These are phyloP conservation scores for Vireo altiloquus DNA, from an alignment of 2,113 vertebrate species.

Conservation along the genomic window DNA sequence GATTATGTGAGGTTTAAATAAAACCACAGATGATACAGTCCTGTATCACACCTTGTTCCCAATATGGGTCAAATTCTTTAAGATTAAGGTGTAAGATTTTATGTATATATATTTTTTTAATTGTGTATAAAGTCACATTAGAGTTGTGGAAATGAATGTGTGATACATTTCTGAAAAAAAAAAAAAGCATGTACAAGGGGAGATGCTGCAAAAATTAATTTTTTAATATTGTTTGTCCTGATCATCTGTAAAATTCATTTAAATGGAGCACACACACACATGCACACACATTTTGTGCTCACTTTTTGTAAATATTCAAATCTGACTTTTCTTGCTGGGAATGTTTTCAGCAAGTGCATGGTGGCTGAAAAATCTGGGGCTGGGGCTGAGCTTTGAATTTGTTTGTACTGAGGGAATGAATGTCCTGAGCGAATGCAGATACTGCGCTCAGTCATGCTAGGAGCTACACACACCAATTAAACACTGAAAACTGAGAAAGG, in stretches of 20 bases:
- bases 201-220: not conserved
- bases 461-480: no score
- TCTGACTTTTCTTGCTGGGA: not conserved
- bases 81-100: not conserved
- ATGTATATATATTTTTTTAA: not conserved
- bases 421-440: fast-evolving
- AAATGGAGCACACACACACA: not conserved
- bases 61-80: not conserved
- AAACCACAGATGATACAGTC: not conserved
- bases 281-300: not conserved
- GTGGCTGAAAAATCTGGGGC: not conserved
- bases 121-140: not conserved
- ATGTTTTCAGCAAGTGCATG: not conserved
- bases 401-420: not conserved
- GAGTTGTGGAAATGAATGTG: not conserved
- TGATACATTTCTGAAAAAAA: not conserved
- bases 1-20: not conserved
- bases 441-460: not conserved
- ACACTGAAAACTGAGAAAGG: not conserved
- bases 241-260: not conserved
- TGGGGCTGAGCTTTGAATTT: not conserved
- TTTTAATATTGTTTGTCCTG: not conserved
- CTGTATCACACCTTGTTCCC: not conserved
- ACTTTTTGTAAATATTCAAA: not conserved
- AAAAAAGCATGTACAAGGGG: fast-evolving